Percentiles rank a stretch among this genome's conserved stretches.
Conservation (phyloP, 2,797 vertebrate genomes). For the Pangasius djambal region DNA sequence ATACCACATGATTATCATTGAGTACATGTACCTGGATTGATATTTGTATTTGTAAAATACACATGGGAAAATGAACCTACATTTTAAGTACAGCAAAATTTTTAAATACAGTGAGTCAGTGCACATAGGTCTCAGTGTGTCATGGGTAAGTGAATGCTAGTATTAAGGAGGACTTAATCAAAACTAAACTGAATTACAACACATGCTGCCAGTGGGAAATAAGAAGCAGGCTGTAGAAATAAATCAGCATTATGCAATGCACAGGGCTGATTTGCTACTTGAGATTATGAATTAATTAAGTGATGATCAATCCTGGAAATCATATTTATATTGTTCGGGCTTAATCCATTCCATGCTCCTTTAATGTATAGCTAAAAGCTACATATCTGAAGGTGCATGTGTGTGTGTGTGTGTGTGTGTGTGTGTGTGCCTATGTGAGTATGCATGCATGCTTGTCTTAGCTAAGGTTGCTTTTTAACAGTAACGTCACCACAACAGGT, state of each 20-base stretch:
- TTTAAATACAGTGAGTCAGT: slow-evolving; percentile 3
- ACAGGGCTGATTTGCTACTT: slow-evolving; percentile 4
- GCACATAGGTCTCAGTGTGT: not conserved
- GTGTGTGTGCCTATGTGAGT: not conserved
- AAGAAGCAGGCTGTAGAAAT: slow-evolving; percentile 60
- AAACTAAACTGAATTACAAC: slow-evolving; percentile 59
- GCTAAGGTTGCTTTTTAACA: not conserved
- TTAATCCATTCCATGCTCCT: not conserved
- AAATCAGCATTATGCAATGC: slow-evolving; percentile 25
- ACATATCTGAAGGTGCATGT: not conserved
- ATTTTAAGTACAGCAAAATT: slow-evolving; percentile 14
- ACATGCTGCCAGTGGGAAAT: slow-evolving; percentile 64
- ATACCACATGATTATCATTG: not conserved
- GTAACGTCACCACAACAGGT: not conserved
- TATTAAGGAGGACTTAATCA: not conserved
- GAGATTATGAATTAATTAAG: slow-evolving; percentile 21
- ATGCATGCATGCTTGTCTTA: not conserved
- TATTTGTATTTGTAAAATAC: not conserved
- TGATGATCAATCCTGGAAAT: slow-evolving; percentile 8
- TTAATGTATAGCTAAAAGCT: not conserved
- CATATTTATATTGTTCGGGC: not conserved
- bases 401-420: slow-evolving; percentile 6
- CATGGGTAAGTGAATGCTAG: not conserved
- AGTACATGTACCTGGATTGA: not conserved
- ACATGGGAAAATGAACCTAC: not conserved